Conservation (phyloP, 1,140 invertebrate genomes). For the Polyergus mexicanus region DNA sequence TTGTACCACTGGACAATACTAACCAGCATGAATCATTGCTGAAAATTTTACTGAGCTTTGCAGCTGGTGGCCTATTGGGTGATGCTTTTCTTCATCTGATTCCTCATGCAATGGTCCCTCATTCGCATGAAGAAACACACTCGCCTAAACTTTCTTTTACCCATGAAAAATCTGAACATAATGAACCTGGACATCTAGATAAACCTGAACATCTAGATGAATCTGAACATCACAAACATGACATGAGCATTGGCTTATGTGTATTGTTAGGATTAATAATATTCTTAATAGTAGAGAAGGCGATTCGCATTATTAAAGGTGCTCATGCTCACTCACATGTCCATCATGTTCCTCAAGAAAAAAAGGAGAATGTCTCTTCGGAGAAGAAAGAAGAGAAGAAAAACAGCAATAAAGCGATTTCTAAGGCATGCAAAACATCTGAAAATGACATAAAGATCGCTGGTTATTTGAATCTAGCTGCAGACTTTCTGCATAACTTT, state of each 20-base stretch:
- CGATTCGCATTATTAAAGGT: conserved; percentile 95
- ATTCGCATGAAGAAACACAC: conserved; percentile 88
- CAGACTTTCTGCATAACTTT: conserved; percentile 98
- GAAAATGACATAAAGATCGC: conserved; percentile 93
- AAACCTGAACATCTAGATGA: conserved; percentile 18
- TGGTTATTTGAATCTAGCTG: conserved; percentile 97
- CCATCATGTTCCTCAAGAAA: conserved; percentile 79
- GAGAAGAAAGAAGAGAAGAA: conserved; percentile 66
- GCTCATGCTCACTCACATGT: conserved; percentile 89
- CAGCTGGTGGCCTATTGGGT: conserved; percentile 97
- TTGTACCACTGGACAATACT: conserved; percentile 96
- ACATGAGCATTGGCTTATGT: conserved; percentile 95
- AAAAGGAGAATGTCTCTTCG: conserved; percentile 82
- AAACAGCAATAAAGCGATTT: conserved; percentile 39
- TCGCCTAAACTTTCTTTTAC: too few relatives aligned
- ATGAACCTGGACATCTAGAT: too few relatives aligned
- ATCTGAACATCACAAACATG: conserved; percentile 89
- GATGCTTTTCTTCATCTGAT: conserved; percentile 99
- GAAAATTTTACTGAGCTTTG: conserved; percentile 97
- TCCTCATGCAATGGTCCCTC: conserved; percentile 95
- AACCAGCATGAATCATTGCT: conserved; percentile 94
- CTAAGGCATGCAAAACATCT: conserved; percentile 46
- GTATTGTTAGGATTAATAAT: conserved; percentile 96
- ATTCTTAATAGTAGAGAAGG: conserved; percentile 97
- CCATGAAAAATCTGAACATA: too few relatives aligned